A percentile compares a stretch with the other conserved stretches of the same genome.
phyloP scores from a whole-genome alignment of 2,888 invertebrate genomes.

The Hypena proboscidalis region DNA sequence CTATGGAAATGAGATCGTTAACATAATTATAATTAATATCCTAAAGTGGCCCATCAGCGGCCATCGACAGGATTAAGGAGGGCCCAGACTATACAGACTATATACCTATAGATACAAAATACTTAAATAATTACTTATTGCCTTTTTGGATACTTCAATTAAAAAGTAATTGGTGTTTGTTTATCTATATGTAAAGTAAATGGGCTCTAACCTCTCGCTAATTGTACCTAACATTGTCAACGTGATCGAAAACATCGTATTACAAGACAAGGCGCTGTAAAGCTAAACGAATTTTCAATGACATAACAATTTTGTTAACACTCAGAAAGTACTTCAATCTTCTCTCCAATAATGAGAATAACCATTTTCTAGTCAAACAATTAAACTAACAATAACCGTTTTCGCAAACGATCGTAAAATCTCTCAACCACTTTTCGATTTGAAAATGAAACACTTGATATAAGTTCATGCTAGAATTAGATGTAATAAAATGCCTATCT shows the following conservation, averaged over 20 bases:
- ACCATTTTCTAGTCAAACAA: slow-evolving; percentile 15
- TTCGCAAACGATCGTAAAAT: slow-evolving; percentile 12
- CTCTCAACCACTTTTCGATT: slow-evolving; percentile 26
- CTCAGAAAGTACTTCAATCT: too few species aligned
- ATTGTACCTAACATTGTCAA: background rate
- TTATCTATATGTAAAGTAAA: slow-evolving; percentile 4
- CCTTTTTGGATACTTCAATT: background rate
- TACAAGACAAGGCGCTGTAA: too few species aligned
- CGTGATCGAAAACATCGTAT: too few species aligned
- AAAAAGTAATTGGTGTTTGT: slow-evolving; percentile 4
- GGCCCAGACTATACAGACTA: slow-evolving; percentile 12
- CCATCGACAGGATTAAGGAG: slow-evolving; percentile 49
- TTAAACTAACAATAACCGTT: slow-evolving; percentile 12
- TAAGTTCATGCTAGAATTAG: slow-evolving; percentile 15
- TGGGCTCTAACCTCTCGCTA: background rate
- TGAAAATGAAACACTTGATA: slow-evolving; percentile 21
- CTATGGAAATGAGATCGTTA: slow-evolving; percentile 66
- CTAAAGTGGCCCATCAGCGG: slow-evolving; percentile 50
- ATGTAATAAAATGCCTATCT: slow-evolving; percentile 35
- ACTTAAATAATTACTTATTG: slow-evolving; percentile 25
- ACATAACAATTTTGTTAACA: background rate
- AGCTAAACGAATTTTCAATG: too few species aligned
- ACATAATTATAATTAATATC: slow-evolving; percentile 68
- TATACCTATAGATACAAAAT: slow-evolving; percentile 21
- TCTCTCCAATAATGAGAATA: too few species aligned